Evolutionary conservation across 2,113 vertebrate genomes (phyloP).

Genomic region (Microcebus griseorufus): DNA sequence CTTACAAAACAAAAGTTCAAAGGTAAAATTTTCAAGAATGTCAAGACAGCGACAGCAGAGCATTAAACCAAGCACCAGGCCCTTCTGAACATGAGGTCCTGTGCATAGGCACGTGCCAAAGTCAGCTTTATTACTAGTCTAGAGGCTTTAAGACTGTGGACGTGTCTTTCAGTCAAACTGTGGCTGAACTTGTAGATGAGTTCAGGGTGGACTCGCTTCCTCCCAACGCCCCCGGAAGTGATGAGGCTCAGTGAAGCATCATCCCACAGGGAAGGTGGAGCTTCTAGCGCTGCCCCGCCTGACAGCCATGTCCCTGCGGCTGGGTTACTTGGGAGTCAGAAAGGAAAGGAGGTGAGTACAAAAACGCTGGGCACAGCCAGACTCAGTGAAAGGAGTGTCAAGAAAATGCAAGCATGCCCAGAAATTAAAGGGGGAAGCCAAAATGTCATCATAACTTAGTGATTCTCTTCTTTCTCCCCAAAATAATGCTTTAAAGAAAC

Average conservation of each 20-base stretch:
- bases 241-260: neutral
- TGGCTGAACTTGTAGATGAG: neutral
- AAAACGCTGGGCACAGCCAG: neutral
- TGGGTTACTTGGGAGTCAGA: neutral
- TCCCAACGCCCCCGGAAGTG: neutral
- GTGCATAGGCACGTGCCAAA: neutral
- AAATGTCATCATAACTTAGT: neutral
- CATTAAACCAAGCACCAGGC: neutral
- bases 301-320: rapidly evolving
- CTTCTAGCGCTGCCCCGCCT: neutral
- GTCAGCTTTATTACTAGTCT: neutral
- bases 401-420: neutral
- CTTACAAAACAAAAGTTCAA: neutral
- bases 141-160: neutral
- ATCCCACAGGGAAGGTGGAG: neutral
- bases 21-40: neutral
- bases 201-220: neutral
- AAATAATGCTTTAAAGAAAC: neutral
- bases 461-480: neutral
- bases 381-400: neutral
- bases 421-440: neutral
- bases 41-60: neutral
- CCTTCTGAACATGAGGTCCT: neutral
- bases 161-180: neutral
- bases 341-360: neutral